These are phyloP conservation scores for Craseonycteris thonglongyai DNA, from an alignment of 2,113 vertebrate species.

Conservation along the genomic window DNA sequence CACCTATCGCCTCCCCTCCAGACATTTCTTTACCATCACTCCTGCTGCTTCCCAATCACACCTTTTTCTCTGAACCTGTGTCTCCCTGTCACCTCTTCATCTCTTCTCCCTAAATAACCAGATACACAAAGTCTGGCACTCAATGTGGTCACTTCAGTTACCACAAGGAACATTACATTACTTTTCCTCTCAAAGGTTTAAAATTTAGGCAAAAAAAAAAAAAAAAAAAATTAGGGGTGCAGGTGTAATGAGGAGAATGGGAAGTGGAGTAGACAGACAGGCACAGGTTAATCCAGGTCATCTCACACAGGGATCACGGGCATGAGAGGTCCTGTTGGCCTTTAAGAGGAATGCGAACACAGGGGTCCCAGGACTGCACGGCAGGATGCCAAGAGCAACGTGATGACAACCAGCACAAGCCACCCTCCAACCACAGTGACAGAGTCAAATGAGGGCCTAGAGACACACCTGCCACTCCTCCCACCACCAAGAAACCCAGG, in stretches of 20 bases:
- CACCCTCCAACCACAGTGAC: neutral
- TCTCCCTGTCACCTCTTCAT: neutral
- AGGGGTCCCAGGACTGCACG: neutral
- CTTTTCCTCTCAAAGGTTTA: neutral
- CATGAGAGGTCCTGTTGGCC: too few relatives aligned
- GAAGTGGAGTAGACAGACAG: neutral
- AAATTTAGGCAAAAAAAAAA: neutral
- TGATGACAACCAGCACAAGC: neutral
- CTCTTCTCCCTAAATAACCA: neutral
- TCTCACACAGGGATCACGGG: neutral
- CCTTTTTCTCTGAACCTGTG: neutral
- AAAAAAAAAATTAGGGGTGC: too few relatives aligned
- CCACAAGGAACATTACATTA: neutral
- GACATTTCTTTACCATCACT: neutral
- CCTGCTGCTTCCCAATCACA: neutral
- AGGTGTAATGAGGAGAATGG: too few relatives aligned
- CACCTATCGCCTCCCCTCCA: neutral
- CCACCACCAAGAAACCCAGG: neutral
- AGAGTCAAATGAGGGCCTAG: neutral
- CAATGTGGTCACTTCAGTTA: neutral
- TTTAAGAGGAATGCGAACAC: too few relatives aligned
- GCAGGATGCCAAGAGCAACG: neutral
- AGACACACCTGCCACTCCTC: neutral
- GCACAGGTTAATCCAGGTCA: neutral
- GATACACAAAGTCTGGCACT: neutral